A percentile compares a stretch with the other conserved stretches of the same genome.
Conservation (phyloP, 2,888 invertebrate genomes). For the Chaetogeoica ovagalla region DNA sequence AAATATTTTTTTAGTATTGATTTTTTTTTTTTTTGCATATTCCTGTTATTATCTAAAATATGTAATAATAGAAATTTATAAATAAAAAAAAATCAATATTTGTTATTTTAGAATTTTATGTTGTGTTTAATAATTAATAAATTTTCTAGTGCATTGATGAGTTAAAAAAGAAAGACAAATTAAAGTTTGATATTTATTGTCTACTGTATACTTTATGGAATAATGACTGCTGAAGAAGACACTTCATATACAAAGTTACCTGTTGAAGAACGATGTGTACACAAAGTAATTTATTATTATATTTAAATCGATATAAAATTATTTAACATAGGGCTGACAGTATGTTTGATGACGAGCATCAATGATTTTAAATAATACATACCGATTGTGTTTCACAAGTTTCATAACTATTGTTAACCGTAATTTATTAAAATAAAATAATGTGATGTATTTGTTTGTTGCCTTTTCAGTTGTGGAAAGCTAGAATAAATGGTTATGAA, state of each 20-base stretch:
- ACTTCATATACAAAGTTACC: conserved; percentile 85
- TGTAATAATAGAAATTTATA: too few relatives aligned
- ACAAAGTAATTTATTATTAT: conserved; percentile 68
- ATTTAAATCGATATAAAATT: not conserved
- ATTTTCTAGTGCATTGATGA: conserved; percentile 27
- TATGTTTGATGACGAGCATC: not conserved
- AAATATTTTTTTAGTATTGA: too few relatives aligned
- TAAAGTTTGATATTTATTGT: conserved; percentile 1
- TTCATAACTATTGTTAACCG: too few relatives aligned
- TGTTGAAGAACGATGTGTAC: conserved; percentile 87
- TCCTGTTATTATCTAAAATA: too few relatives aligned
- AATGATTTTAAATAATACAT: not conserved
- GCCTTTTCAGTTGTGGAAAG: conserved; percentile 80
- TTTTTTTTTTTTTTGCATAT: too few relatives aligned
- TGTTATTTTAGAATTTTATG: too few relatives aligned
- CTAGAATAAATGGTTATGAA: conserved; percentile 90
- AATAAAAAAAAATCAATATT: too few relatives aligned
- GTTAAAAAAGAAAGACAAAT: not conserved
- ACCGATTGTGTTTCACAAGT: not conserved
- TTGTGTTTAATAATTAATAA: too few relatives aligned
- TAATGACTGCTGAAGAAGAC: conserved; percentile 67
- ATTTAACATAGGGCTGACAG: not conserved
- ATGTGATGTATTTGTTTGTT: conserved; percentile 10
- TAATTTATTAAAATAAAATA: not conserved
- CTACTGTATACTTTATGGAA: conserved; percentile 27